These are phyloP conservation scores for Craterocephalus amniculus DNA, from an alignment of 2,797 vertebrate genomes.

Conservation along the genomic window DNA sequence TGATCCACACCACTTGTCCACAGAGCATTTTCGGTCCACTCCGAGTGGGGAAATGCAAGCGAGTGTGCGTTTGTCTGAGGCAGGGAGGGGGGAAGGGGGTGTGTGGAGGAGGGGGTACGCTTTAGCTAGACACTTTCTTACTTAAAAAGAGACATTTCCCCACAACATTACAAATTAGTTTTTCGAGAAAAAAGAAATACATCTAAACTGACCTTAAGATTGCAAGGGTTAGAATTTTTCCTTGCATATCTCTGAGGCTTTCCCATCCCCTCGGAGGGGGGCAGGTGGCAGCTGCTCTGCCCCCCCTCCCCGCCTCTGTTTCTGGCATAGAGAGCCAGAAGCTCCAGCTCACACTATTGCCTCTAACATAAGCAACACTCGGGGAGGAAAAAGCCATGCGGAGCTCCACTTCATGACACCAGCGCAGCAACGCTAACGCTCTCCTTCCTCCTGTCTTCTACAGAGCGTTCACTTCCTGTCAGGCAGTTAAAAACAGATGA, in stretches of 20 bases:
- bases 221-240: conserved; percentile 21
- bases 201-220: conserved; percentile 6
- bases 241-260: conserved; percentile 36
- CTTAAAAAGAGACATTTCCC: background rate
- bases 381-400: conserved; percentile 70
- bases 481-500: conserved; percentile 38
- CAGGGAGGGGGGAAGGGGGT: conserved; percentile 30
- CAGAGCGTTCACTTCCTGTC: conserved; percentile 61
- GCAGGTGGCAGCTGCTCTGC: conserved; percentile 73
- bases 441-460: conserved; percentile 34
- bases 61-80: conserved; percentile 61
- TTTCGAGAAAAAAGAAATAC: background rate
- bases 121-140: background rate
- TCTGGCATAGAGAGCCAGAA: conserved; percentile 55
- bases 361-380: conserved; percentile 73
- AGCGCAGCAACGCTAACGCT: conserved; percentile 37
- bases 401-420: conserved; percentile 49
- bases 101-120: background rate
- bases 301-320: conserved; percentile 32
- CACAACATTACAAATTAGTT: background rate
- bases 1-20: conserved; percentile 51
- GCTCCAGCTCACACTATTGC: conserved; percentile 64
- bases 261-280: conserved; percentile 49
- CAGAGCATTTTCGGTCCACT: conserved; percentile 41
- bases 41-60: conserved; percentile 50